These are phyloP conservation scores for Pyrrhia umbra DNA, from an alignment of 2,888 invertebrate genomes.

Conservation along the genomic window DNA sequence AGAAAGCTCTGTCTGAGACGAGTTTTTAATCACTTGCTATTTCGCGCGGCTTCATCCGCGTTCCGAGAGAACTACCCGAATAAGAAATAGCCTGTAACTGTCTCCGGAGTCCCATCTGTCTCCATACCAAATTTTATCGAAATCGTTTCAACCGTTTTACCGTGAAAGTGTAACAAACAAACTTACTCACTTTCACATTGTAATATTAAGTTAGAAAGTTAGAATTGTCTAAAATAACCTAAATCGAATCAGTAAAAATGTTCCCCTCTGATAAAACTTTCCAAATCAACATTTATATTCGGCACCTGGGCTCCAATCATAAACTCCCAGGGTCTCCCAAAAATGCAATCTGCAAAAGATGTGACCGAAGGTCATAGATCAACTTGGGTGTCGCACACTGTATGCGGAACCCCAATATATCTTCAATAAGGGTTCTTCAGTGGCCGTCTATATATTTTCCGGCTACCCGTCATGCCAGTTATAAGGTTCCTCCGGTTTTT, in stretches of 20 bases:
- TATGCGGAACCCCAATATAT: slow-evolving; percentile 59
- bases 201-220: no score
- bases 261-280: neutral
- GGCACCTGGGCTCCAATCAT: slow-evolving; percentile 22
- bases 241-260: neutral
- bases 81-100: no score
- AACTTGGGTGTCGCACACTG: slow-evolving; percentile 35
- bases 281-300: neutral
- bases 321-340: slow-evolving; percentile 23
- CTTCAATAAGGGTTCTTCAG: slow-evolving; percentile 60
- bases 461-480: slow-evolving; percentile 48
- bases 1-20: no score
- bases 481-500: slow-evolving; percentile 14
- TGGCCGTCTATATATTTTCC: slow-evolving; percentile 46
- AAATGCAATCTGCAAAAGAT: slow-evolving; percentile 51
- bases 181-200: no score
- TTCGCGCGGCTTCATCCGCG: no score
- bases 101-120: no score
- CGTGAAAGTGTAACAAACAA: no score
- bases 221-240: neutral
- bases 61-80: no score
- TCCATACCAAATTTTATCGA: no score
- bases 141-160: no score
- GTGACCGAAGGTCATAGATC: slow-evolving; percentile 47
- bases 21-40: no score